A percentile compares a stretch with the other conserved stretches of the same genome.
Evolutionary conservation across 2,888 invertebrate species (phyloP).

Genomic region (Cryptosula pallasiana): DNA sequence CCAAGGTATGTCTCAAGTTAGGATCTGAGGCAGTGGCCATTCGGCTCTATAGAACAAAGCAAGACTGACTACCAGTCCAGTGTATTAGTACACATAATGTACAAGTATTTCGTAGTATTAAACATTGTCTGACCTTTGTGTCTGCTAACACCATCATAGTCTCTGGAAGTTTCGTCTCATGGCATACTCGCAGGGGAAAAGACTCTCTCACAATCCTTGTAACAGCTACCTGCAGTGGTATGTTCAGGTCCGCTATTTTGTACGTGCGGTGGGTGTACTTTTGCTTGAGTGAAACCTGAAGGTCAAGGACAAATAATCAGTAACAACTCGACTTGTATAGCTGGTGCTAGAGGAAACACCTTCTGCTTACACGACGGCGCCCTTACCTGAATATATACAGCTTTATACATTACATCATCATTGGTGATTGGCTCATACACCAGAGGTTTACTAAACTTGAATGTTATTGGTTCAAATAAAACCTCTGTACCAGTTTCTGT

Average conservation of each 20-base stretch:
- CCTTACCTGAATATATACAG: slow-evolving; percentile 32
- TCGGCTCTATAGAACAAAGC: neutral
- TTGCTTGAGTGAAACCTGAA: slow-evolving; percentile 43
- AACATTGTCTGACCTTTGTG: slow-evolving; percentile 4
- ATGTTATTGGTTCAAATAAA: slow-evolving; percentile 27
- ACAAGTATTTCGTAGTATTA: no score
- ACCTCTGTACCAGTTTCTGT: slow-evolving; percentile 1
- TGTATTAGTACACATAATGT: no score
- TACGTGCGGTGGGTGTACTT: slow-evolving; percentile 38
- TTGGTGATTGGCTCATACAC: slow-evolving; percentile 39
- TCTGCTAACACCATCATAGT: slow-evolving; percentile 37
- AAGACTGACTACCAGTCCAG: no score
- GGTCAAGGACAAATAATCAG: neutral
- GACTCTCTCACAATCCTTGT: slow-evolving; percentile 40
- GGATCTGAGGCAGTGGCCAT: slow-evolving; percentile 19
- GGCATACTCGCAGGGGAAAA: slow-evolving; percentile 39
- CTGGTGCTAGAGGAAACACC: neutral
- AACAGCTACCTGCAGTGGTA: slow-evolving; percentile 39
- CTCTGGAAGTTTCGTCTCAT: slow-evolving; percentile 41
- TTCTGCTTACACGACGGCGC: no score
- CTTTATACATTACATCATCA: slow-evolving; percentile 35
- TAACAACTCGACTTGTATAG: neutral
- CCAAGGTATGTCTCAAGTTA: neutral
- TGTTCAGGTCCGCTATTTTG: slow-evolving; percentile 38
- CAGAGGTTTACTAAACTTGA: slow-evolving; percentile 35